phyloP scores from a whole-genome alignment of 92 coral and sea anemone species.

The Porites cylindrica region DNA sequence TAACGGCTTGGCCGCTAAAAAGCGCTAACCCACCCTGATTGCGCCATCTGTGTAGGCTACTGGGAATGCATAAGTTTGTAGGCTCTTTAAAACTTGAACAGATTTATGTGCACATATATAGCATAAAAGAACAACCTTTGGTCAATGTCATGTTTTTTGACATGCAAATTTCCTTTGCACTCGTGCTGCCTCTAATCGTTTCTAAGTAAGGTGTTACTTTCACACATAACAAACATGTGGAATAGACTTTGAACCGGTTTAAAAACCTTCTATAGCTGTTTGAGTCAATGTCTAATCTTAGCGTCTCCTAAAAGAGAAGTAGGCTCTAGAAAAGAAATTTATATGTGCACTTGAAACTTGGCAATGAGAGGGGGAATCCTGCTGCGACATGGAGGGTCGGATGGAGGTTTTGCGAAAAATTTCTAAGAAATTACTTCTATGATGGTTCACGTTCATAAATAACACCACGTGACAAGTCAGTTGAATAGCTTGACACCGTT shows the following conservation, averaged over 20 bases:
- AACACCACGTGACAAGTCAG: conserved; percentile 11
- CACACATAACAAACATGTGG: conserved; percentile 27
- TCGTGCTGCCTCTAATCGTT: neutral
- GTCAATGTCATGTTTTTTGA: neutral
- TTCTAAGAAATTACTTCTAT: neutral
- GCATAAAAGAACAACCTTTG: neutral
- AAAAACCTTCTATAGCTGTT: conserved; percentile 1
- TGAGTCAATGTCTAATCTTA: neutral
- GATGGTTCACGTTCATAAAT: conserved; percentile 19
- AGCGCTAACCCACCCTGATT: no score
- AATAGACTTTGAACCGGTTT: conserved; percentile 12
- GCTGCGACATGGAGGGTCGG: no score
- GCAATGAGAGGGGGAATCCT: neutral
- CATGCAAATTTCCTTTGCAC: conserved; percentile 25
- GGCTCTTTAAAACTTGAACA: no score
- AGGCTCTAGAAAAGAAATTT: neutral
- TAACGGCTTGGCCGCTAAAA: no score
- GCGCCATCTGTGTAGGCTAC: no score
- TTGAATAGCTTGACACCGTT: conserved; percentile 19
- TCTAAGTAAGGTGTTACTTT: conserved; percentile 10
- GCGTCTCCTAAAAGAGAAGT: neutral
- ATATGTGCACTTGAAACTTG: neutral
- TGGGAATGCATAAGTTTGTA: no score
- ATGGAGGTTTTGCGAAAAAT: neutral
- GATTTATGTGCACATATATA: no score